Evolutionary conservation across 2,113 vertebrate genomes (phyloP), one percentile per base, ranked within the genome.

Genomic region (Brachirus orientalis): DNA sequence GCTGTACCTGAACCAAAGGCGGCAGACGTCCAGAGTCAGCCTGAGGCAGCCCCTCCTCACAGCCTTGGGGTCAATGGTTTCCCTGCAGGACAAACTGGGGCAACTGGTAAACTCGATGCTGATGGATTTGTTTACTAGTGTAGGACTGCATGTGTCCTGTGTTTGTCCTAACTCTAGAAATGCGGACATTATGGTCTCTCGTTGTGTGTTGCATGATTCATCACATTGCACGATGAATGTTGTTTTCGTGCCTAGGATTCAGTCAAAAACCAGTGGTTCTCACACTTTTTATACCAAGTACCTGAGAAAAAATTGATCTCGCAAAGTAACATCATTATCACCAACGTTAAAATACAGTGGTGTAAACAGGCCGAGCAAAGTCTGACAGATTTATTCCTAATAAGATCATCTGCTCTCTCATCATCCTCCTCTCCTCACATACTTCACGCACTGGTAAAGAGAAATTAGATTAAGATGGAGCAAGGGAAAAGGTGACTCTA

Each of bases 31-130:
- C 60, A 63, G 50, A 69, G 60, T 73, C 71, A 63, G 28, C 48
- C 73, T 35, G 63, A 63, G 47, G 57, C 45, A 12, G 60, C 16
- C 16, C 28, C 28, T 28, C 71, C 72, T 12, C 53, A 81, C 36
- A 55, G 35, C 18, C 54, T 35, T 0, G 33, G 63, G 62, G 63
- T 70, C 65, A 88, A 77, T 72, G 66, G 76, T 52, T 54, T 63
- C 48, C 57, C 62, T 43, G 28, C 54, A 64, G 82, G 74, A 79
- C 43, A 74, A 47, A 62, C 52, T 54, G 58, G 77, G 48, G 68
- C 48, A 20, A 51, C 12, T 55, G 86, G 85, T 88, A 87, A 90
- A 80, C 38, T 18, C 18, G n/a, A 54, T 35, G 52, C 60, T 54
- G 45, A 55, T 58, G 43, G 56, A 63, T 18, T 37, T 81, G 46